phyloP scores from a whole-genome alignment of 2,113 vertebrate genomes.

The Theristicus caerulescens region DNA sequence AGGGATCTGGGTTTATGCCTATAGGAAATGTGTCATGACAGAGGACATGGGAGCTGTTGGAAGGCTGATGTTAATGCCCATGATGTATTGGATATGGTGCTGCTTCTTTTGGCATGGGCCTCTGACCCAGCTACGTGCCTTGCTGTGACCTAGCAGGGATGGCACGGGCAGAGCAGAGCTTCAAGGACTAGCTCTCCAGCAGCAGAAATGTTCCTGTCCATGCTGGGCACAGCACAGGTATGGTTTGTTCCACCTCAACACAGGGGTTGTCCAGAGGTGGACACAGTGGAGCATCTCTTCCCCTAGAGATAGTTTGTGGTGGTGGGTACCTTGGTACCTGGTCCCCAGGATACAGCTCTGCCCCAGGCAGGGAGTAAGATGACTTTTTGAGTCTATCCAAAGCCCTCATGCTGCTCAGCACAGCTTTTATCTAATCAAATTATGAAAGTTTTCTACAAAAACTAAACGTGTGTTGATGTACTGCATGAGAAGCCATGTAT shows the following conservation, averaged over 20 bases:
- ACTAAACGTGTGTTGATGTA: no score
- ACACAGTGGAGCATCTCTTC: neutral
- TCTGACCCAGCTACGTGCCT: neutral
- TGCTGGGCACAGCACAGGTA: no score
- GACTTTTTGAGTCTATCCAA: neutral
- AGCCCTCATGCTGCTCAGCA: neutral
- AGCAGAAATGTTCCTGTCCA: neutral
- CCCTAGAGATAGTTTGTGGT: neutral
- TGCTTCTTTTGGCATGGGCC: neutral
- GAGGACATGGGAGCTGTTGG: neutral
- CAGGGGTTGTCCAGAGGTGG: neutral
- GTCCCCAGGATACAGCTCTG: neutral
- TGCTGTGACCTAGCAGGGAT: neutral
- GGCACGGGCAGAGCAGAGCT: neutral
- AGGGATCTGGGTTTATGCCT: neutral
- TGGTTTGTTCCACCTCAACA: neutral
- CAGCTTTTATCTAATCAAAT: neutral
- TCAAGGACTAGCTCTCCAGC: neutral
- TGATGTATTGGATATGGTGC: no score
- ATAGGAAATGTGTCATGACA: neutral
- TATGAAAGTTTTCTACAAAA: neutral
- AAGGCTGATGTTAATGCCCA: neutral
- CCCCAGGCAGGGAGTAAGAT: neutral
- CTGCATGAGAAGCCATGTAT: accelerated
- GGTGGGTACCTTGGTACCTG: accelerated